Evolutionary conservation across 2,797 vertebrate genomes (phyloP).

Genomic region (Phataginus tricuspis): DNA sequence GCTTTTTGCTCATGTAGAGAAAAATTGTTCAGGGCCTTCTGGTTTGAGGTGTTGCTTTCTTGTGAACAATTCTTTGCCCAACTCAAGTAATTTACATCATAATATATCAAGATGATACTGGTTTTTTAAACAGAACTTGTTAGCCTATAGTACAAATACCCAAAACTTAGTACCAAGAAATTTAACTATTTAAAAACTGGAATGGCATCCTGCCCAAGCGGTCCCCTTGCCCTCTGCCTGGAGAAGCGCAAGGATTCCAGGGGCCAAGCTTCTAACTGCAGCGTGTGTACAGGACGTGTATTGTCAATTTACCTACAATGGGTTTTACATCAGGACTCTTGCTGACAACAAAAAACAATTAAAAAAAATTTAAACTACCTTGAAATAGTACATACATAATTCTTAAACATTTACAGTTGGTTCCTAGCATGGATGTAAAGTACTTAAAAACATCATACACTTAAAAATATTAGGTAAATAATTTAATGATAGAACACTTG

Average conservation of each 20-base stretch:
- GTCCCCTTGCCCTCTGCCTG: not conserved
- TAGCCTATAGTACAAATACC: not conserved
- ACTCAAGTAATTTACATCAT: not conserved
- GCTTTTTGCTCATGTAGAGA: not conserved
- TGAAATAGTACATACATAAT: not conserved
- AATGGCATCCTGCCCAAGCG: not conserved
- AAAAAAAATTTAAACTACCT: not conserved
- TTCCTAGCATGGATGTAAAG: not conserved
- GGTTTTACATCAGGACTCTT: not conserved
- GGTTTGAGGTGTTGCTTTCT: not conserved
- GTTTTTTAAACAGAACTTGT: not conserved
- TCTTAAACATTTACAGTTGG: not conserved
- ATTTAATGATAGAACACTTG: conserved; percentile 63
- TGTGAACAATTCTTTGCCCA: not conserved
- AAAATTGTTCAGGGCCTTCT: not conserved
- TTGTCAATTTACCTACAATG: not conserved
- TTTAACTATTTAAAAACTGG: conserved; percentile 16
- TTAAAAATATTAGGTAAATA: conserved; percentile 61
- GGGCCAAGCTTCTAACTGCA: not conserved
- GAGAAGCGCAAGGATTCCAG: not conserved
- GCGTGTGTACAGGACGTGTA: not conserved
- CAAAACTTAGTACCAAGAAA: not conserved
- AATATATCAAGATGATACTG: not conserved
- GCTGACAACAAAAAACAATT: not conserved
- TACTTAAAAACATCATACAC: not conserved